Evolutionary conservation across 2,888 invertebrate species (phyloP), one percentile per base, ranked within the genome.

Genomic region (Drosophila suboccidentalis): DNA sequence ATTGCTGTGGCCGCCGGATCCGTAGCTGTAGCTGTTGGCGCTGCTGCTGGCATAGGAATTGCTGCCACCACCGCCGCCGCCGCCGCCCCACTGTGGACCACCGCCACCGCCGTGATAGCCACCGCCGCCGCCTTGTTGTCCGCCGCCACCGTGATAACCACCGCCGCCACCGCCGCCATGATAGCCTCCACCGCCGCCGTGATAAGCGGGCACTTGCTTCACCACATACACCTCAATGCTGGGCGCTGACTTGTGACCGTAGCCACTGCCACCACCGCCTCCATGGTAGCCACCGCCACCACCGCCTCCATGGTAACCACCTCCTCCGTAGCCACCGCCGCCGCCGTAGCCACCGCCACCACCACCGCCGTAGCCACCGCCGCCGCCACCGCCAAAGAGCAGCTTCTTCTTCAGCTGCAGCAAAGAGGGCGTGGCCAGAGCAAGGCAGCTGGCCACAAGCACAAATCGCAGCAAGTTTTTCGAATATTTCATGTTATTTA

Each of bases 1-100:
- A 26, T 63, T 65, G 53, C 65, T 62, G 13, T 62, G 38, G 2
- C 79, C 62, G 3, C 75, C 76, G 0, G 70, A 70, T 1, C 82
- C 78, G n/a, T 71, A 55, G 58, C 75, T 67, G 57, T 80, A 73
- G 54, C 86, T 86, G 13, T 82, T 82, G 50, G 82, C 82, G 34
- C 77, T 82, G 77, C 81, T 82, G 67, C 86, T 82, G 64, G 82
- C 82, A 29, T 80, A 85, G 46, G 80, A 39, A 22, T 73, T 69
- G 0, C 77, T 63, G 0, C 69, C 58, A 1, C 75, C 76, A 0
- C 78, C 72, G 3, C 62, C 64, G 1, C 71, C 65, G 4, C 68
- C 65, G 15, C 70, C 59, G 22, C 70, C 68, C 80, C 73, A 10
- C 62, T 22, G 66, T 29, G 34, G 13, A 1, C 71, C 75, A 1